These are phyloP conservation scores for Microctonus hyperodae DNA, from an alignment of 2,888 invertebrate genomes.

Conservation along the genomic window DNA sequence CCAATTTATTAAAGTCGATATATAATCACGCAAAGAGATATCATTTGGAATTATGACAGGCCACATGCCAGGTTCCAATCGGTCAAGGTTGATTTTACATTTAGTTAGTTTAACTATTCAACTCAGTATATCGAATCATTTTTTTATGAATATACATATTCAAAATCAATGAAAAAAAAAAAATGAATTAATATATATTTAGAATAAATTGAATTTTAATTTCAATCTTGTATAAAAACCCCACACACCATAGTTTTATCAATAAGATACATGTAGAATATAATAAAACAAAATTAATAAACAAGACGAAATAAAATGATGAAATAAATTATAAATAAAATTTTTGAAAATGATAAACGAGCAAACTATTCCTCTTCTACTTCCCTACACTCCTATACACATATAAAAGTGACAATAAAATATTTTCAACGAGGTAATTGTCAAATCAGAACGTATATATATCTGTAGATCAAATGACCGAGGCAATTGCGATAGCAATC, in stretches of 20 bases:
- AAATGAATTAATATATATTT: not conserved
- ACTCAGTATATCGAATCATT: no score
- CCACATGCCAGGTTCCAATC: slow-evolving; percentile 23
- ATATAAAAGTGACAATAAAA: not conserved
- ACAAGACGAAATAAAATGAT: no score
- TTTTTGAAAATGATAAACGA: not conserved
- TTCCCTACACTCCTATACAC: not conserved
- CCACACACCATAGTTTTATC: no score
- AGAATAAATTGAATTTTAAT: not conserved
- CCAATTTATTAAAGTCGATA: not conserved
- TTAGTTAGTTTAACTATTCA: not conserved
- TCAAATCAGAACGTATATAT: slow-evolving; percentile 12
- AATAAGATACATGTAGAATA: no score
- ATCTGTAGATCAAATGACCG: slow-evolving; percentile 11
- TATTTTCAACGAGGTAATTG: not conserved
- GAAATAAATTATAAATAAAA: not conserved
- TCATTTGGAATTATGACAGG: slow-evolving; percentile 21
- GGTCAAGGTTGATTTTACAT: slow-evolving; percentile 41
- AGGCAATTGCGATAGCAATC: slow-evolving; percentile 5
- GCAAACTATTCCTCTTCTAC: no score
- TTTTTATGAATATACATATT: no score
- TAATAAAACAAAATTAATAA: not conserved
- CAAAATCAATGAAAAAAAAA: no score
- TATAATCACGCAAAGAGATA: slow-evolving; percentile 16
- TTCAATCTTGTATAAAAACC: not conserved